Evolutionary conservation across 2,797 vertebrate genomes (phyloP), one percentile per base, ranked within the genome.

Genomic region (Heliangelus exortis): DNA sequence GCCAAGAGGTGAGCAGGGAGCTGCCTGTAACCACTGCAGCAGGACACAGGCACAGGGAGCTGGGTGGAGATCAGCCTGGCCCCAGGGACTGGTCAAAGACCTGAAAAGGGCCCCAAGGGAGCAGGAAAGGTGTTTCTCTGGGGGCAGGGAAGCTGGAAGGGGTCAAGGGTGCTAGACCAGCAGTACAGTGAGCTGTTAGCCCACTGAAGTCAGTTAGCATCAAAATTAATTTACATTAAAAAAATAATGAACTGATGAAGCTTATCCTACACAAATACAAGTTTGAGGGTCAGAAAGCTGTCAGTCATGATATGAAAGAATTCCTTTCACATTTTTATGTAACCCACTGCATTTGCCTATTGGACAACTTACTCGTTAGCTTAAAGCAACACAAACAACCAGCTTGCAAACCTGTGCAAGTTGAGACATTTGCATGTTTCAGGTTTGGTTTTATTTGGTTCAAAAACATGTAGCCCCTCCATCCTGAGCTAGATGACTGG

Each of bases 401-500:
- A 81, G 29, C 31, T 62, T 33, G 51, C 34, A 33, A 36, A 33
- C 18, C 10, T 54, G 29, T 63, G 34, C 47, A 34, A 58, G 48
- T 31, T 72, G 71, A 57, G 25, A 23, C 18, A 9, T 25, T 15
- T 17, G 29, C 23, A 26, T 1, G 1, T 31, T 71, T 57, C 62
- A 43, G 31, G 19, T 51, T 22, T n/a, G 48, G 28, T 15, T 34
- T 36, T 4, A 28, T 53, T 51, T 69, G 10, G 17, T 73, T 84
- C 34, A 29, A 74, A 31, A 13, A 36, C 1, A 2, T 3, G 15
- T 28, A 67, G 50, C 67, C 13, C 15, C n/a, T 89, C 45, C 29
- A 31, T 22, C 41, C 50, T 0, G 4, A 66, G 39, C 39, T 41
- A 50, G 59, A 9, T 2, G 20, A 59, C 0, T 29, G 29, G 8